These are phyloP conservation scores for Loris lydekkerianus DNA, from an alignment of 2,797 vertebrate species.

Conservation along the genomic window DNA sequence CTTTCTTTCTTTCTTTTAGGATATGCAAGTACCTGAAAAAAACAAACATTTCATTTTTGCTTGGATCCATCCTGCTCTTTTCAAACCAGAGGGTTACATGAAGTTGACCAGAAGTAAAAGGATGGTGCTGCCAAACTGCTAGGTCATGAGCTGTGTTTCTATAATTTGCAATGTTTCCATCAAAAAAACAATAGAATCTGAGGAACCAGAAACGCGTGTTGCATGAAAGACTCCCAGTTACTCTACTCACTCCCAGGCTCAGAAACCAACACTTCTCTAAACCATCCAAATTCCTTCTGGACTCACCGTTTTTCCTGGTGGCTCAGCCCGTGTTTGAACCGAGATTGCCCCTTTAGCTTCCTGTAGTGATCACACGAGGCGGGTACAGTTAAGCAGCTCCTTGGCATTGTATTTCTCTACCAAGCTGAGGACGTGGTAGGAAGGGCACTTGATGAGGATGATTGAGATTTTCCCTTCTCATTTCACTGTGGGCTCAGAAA, in stretches of 20 bases:
- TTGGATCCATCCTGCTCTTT: neutral
- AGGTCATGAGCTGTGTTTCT: neutral
- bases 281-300: neutral
- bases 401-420: neutral
- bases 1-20: neutral
- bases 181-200: neutral
- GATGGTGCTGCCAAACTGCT: neutral
- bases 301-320: neutral
- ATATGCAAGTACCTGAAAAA: neutral
- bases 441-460: neutral
- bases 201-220: neutral
- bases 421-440: neutral
- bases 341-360: constrained; percentile 32
- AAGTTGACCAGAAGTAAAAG: neutral
- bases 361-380: neutral
- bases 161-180: neutral
- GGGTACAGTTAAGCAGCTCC: neutral
- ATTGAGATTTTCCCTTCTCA: neutral
- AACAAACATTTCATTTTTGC: neutral
- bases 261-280: neutral
- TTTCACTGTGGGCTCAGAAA: neutral
- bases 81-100: neutral
- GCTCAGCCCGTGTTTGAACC: neutral
- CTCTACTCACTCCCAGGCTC: neutral
- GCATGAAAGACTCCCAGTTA: neutral